Evolutionary conservation across 2,113 vertebrate species (phyloP).

Genomic region (Callipepla squamata): DNA sequence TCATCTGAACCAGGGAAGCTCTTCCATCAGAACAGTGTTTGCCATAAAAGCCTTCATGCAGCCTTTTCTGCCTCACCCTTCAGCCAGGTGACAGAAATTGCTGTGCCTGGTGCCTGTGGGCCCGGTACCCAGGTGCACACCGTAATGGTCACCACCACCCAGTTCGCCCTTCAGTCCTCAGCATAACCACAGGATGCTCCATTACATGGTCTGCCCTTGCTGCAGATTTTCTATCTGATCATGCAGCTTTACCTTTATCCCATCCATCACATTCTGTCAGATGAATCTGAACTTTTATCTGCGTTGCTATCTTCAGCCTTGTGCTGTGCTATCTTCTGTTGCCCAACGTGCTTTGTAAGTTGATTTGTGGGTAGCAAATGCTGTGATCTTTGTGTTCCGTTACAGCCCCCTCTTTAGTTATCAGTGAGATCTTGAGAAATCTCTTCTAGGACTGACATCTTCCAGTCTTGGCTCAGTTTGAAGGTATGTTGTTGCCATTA

Average conservation of each 20-base stretch:
- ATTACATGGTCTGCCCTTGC: background rate
- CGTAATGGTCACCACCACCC: background rate
- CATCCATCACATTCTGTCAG: background rate
- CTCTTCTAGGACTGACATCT: background rate
- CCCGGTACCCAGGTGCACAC: background rate
- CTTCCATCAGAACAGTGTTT: background rate
- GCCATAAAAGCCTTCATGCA: background rate
- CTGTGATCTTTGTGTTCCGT: background rate
- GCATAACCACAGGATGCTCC: background rate
- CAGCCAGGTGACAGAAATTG: background rate
- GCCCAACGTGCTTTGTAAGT: background rate
- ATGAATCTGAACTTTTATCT: background rate
- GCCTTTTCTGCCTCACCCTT: background rate
- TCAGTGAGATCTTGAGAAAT: background rate
- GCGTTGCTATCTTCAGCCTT: background rate
- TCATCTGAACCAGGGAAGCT: background rate
- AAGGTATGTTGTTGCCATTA: background rate
- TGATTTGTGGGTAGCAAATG: constrained; percentile 9
- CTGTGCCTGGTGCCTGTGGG: background rate
- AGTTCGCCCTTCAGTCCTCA: background rate
- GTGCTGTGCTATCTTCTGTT: background rate
- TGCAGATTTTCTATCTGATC: background rate
- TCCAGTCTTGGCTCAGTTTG: background rate
- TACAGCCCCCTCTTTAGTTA: background rate
- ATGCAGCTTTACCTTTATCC: background rate